A percentile compares a stretch with the other conserved stretches of the same genome.
These are phyloP conservation scores for Ranitomeya imitator DNA, from an alignment of 2,113 vertebrate species.

Conservation along the genomic window DNA sequence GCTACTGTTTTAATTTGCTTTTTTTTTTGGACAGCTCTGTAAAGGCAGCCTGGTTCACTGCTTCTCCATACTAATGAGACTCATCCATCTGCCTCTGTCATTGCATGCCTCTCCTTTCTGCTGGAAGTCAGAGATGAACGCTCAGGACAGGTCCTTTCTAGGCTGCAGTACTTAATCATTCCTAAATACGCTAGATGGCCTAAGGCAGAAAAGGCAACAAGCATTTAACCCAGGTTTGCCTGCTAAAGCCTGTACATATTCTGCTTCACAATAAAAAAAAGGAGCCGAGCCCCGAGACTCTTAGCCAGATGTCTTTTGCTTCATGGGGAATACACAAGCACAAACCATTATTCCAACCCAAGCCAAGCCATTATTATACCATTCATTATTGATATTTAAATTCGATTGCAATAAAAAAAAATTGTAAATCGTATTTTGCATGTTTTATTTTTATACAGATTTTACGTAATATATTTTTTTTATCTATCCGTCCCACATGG, in stretches of 20 bases:
- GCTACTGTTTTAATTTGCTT: slow-evolving; percentile 82
- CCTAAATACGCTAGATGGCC: slow-evolving; percentile 86
- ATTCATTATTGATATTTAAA: background rate
- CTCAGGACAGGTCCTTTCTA: slow-evolving; percentile 88
- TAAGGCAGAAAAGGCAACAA: slow-evolving; percentile 86
- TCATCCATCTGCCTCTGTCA: slow-evolving; percentile 89
- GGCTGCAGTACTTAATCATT: slow-evolving; percentile 89
- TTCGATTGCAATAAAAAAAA: background rate
- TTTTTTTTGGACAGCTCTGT: slow-evolving; percentile 80
- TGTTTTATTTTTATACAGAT: background rate
- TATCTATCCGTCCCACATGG: background rate
- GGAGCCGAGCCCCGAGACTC: slow-evolving; percentile 72
- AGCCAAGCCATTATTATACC: background rate
- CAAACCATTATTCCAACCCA: slow-evolving; percentile 50
- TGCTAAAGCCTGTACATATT: slow-evolving; percentile 74
- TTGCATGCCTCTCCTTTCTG: slow-evolving; percentile 84
- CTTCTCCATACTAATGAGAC: slow-evolving; percentile 86
- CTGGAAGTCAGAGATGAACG: slow-evolving; percentile 89
- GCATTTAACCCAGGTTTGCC: slow-evolving; percentile 86
- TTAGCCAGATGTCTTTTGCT: slow-evolving; percentile 84
- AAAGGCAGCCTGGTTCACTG: slow-evolving; percentile 84
- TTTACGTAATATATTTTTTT: background rate
- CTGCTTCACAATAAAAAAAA: slow-evolving; percentile 81
- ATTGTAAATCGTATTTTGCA: background rate
- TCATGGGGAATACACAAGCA: slow-evolving; percentile 77